phyloP scores from a whole-genome alignment of 2,888 invertebrate genomes.

The Salticus scenicus region DNA sequence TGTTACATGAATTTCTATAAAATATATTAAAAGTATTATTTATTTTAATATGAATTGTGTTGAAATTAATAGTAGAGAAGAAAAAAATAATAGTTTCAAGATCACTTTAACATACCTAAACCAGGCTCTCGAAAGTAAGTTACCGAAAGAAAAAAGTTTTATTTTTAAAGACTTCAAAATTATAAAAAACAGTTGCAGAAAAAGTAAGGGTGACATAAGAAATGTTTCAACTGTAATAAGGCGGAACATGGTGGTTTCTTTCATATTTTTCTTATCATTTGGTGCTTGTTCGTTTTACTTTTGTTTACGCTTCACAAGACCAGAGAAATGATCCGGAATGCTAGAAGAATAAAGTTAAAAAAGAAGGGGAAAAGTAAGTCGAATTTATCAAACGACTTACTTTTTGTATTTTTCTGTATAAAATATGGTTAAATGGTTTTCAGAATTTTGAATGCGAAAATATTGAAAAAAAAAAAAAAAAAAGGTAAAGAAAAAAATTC shows the following conservation, averaged over 20 bases:
- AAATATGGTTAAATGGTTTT: background rate
- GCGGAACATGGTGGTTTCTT: slow-evolving; percentile 6
- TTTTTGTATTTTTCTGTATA: background rate
- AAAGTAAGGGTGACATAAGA: background rate
- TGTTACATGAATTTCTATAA: no score
- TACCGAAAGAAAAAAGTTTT: no score
- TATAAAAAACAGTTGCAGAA: no score
- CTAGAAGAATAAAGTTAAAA: background rate
- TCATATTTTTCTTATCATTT: background rate
- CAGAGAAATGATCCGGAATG: background rate
- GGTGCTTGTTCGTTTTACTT: background rate
- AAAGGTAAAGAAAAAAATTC: no score
- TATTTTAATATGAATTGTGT: no score
- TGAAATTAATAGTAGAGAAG: no score
- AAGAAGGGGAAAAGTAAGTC: background rate
- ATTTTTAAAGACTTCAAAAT: no score
- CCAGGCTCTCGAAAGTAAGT: no score
- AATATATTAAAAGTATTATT: no score
- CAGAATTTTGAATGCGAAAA: background rate
- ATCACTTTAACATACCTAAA: no score
- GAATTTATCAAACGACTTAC: background rate
- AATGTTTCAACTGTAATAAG: slow-evolving; percentile 9
- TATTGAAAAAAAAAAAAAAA: background rate
- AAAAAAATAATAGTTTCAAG: no score
- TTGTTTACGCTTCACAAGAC: background rate